These are phyloP conservation scores for Redunca redunca DNA, from an alignment of 2,113 vertebrate species.

Conservation along the genomic window DNA sequence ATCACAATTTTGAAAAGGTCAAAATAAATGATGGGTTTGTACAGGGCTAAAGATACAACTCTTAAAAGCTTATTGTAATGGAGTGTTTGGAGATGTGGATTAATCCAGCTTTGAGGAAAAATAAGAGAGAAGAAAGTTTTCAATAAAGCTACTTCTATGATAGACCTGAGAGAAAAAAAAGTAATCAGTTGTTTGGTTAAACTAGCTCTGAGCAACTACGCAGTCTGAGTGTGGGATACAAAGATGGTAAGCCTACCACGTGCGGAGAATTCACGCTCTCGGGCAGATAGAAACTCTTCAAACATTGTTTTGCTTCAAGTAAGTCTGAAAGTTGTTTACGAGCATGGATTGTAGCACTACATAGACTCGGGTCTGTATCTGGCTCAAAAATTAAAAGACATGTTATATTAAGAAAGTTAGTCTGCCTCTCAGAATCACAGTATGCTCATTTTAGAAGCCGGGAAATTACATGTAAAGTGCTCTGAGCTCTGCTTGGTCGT, in stretches of 20 bases:
- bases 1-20: neutral
- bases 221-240: neutral
- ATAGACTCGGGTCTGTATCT: neutral
- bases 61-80: neutral
- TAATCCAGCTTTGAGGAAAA: neutral
- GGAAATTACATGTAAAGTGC: neutral
- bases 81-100: neutral
- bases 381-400: neutral
- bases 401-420: neutral
- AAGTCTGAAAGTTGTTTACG: too few relatives aligned
- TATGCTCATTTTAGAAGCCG: neutral
- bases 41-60: neutral
- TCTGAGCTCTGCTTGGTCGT: accelerated
- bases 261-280: neutral
- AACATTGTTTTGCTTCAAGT: neutral
- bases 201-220: neutral
- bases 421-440: neutral
- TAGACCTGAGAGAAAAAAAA: neutral
- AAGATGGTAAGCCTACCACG: neutral
- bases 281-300: neutral
- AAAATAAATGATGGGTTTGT: neutral
- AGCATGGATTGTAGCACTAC: neutral
- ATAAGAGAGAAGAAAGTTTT: neutral
- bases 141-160: neutral
- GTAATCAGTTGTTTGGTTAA: neutral